These are phyloP conservation scores for Augiades crinisus DNA, from an alignment of 2,888 invertebrate genomes.

Conservation along the genomic window DNA sequence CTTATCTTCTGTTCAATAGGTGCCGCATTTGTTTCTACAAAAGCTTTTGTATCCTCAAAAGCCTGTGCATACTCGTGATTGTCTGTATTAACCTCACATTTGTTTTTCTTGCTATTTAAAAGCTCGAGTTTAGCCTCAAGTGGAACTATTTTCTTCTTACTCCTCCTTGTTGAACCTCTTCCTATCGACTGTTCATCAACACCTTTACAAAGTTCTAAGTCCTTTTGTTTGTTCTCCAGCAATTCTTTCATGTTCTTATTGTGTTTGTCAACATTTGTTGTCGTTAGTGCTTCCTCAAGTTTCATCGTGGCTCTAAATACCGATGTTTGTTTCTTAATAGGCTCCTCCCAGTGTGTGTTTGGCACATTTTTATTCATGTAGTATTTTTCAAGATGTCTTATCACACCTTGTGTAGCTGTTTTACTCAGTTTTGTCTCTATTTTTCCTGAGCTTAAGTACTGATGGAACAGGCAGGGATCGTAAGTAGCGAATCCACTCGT, in stretches of 20 bases:
- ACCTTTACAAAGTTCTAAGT: slow-evolving; percentile 53
- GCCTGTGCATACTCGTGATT: slow-evolving; percentile 1
- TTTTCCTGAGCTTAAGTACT: slow-evolving; percentile 42
- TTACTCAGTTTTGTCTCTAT: slow-evolving; percentile 46
- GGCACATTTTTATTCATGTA: slow-evolving; percentile 31
- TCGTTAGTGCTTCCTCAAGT: slow-evolving; percentile 39
- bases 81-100: slow-evolving; percentile 12
- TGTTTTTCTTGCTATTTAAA: slow-evolving; percentile 11
- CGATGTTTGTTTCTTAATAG: slow-evolving; percentile 43
- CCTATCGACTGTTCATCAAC: slow-evolving; percentile 50
- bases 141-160: not conserved
- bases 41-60: slow-evolving; percentile 11
- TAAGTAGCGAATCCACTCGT: slow-evolving; percentile 44
- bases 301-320: slow-evolving; percentile 38
- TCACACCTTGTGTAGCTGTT: slow-evolving; percentile 37
- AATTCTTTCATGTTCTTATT: slow-evolving; percentile 33
- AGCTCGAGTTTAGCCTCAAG: slow-evolving; percentile 13
- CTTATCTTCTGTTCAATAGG: slow-evolving; percentile 9
- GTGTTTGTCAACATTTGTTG: slow-evolving; percentile 38
- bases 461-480: slow-evolving; percentile 46
- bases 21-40: not conserved
- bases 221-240: slow-evolving; percentile 45
- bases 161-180: slow-evolving; percentile 34
- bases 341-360: slow-evolving; percentile 35
- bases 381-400: slow-evolving; percentile 42